These are phyloP conservation scores for Phymanthus crucifer DNA, from an alignment of 92 coral and sea anemone species.

Conservation along the genomic window DNA sequence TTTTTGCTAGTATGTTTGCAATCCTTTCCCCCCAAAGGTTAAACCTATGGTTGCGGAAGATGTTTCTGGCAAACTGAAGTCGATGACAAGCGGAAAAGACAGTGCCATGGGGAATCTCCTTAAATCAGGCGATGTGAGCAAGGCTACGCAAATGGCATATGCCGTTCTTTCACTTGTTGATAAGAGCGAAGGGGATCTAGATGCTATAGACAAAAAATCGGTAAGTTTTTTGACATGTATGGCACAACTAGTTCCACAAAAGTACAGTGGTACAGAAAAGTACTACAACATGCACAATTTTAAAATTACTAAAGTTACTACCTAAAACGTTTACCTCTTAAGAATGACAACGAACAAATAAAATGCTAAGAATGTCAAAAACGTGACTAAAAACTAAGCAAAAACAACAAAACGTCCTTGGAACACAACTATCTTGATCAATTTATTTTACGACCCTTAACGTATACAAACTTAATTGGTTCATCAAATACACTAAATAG, in stretches of 20 bases:
- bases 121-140: constrained; percentile 66
- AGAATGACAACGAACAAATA: too few species aligned
- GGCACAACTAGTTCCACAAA: constrained; percentile 43
- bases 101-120: constrained; percentile 68
- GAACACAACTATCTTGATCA: too few species aligned
- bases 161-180: constrained; percentile 83
- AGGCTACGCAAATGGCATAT: constrained; percentile 87
- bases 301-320: too few species aligned
- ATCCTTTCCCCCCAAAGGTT: constrained; percentile 38
- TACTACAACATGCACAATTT: background rate
- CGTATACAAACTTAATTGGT: too few species aligned
- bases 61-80: constrained; percentile 57
- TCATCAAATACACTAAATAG: too few species aligned
- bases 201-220: constrained; percentile 55
- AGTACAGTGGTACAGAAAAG: too few species aligned
- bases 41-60: constrained; percentile 58
- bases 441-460: too few species aligned
- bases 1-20: background rate
- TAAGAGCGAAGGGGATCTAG: constrained; percentile 55
- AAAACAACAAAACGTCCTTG: too few species aligned
- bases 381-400: too few species aligned
- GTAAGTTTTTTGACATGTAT: constrained; percentile 42
- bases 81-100: constrained; percentile 60
- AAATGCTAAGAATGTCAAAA: too few species aligned
- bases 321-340: too few species aligned